Evolutionary conservation across 2,888 invertebrate species (phyloP), one percentile per base, ranked within the genome.

Genomic region (Lasiommata megera): DNA sequence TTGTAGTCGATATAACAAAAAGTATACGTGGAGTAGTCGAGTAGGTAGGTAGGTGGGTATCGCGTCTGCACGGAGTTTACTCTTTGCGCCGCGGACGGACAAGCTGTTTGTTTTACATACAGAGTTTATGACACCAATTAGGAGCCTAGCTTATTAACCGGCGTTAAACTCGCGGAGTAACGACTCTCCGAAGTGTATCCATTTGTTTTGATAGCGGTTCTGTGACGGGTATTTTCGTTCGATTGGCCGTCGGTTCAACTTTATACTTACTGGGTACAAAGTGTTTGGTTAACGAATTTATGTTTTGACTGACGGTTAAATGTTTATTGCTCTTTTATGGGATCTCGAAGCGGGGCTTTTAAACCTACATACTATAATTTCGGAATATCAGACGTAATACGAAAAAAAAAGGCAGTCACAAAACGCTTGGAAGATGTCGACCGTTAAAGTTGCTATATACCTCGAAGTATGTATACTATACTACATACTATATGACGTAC

Each of bases 81-180:
- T 44, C 43, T 53, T 6, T 34, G 53, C n/a, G 1, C 14, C 11
- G 23, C 41, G 14, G 41, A 36, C 36, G 44, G 43, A 53, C 78
- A 73, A 65, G 65, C 56, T 84, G 87, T 86, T 86, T 85, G 80
- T 84, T 85, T 85, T 79, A 82, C 73, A 79, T 80, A 74, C 76
- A 73, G 77, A 83, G 83, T 87, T 87, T 87, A 87, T 77, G 82
- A 74, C 62, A 70, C 76, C 83, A 85, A 86, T 85, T 85, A 86
- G 75, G 72, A 72, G 74, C 70, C 73, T 75, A 73, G 78, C 79
- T 83, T 86, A 87, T 86, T 85, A 84, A 85, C 82, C 77, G 77
- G 69, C 66, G 74, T 74, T 79, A 77, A 82, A 82, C 82, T 84
- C 79, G 81, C 51, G 47, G 51, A 46, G 41, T 55, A 55, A 60